Percentiles rank a stretch among this genome's conserved stretches.
These are phyloP conservation scores for Meandrusa payeni DNA, from an alignment of 2,888 invertebrate species.

Conservation along the genomic window DNA sequence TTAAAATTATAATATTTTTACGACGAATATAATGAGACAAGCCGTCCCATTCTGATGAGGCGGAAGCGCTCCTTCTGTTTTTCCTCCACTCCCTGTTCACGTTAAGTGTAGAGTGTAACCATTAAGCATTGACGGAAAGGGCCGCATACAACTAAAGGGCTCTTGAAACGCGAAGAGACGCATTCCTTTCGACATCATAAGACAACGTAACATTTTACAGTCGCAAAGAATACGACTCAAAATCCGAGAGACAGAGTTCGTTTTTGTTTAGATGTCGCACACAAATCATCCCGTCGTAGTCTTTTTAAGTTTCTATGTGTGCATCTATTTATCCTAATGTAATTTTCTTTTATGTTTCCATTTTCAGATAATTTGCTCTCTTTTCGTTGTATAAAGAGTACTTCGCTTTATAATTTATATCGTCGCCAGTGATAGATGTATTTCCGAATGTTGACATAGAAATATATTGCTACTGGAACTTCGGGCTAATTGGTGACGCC, in stretches of 20 bases:
- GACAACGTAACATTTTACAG: constrained; percentile 2
- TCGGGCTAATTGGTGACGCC: no score
- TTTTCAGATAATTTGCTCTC: neutral
- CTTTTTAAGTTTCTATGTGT: constrained; percentile 12
- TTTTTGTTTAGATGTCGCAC: neutral
- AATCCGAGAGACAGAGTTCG: neutral
- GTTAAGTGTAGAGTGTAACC: constrained; percentile 22
- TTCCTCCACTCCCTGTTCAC: constrained; percentile 7
- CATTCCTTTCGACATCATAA: constrained; percentile 21
- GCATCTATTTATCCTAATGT: constrained; percentile 16
- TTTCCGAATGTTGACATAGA: no score
- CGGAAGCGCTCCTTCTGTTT: constrained; percentile 16
- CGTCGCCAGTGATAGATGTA: no score
- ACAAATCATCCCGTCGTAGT: constrained; percentile 10
- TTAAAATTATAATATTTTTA: no score
- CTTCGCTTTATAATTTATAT: neutral
- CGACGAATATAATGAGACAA: constrained; percentile 8
- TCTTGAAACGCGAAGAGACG: constrained; percentile 23
- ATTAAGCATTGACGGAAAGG: constrained; percentile 26
- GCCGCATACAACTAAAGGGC: constrained; percentile 22
- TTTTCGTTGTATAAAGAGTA: neutral
- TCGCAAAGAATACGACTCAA: neutral
- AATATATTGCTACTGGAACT: no score
- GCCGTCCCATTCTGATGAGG: constrained; percentile 10
- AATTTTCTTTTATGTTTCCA: constrained; percentile 8